Percentiles rank a stretch among this genome's conserved stretches.
Conservation (phyloP, 2,113 vertebrate species). For the Ammodytes marinus region DNA sequence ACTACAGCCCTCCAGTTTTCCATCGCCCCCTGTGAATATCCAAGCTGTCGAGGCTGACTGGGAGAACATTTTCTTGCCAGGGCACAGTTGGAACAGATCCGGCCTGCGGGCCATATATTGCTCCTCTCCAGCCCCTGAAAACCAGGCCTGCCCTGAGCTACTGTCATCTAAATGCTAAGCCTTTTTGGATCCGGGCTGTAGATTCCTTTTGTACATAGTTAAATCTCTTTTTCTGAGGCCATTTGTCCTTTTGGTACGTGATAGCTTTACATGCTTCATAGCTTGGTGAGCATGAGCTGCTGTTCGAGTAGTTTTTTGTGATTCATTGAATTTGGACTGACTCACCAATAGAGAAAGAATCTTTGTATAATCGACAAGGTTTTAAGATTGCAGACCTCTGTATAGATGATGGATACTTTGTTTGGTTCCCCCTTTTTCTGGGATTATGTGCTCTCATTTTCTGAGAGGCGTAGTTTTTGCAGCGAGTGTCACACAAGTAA, state of each 20-base stretch:
- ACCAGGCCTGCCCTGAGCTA: slow-evolving; percentile 74
- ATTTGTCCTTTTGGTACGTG: slow-evolving; percentile 56
- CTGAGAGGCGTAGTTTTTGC: slow-evolving; percentile 27
- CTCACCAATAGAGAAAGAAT: slow-evolving; percentile 38
- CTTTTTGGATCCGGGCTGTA: slow-evolving; percentile 53
- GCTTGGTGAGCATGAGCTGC: slow-evolving; percentile 52
- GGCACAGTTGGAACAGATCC: slow-evolving; percentile 85
- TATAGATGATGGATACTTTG: slow-evolving; percentile 21
- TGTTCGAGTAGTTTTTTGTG: slow-evolving; percentile 48
- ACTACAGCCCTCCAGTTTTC: slow-evolving; percentile 75
- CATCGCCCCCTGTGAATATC: slow-evolving; percentile 82
- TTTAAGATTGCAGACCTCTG: slow-evolving; percentile 12
- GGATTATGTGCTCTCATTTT: slow-evolving; percentile 35
- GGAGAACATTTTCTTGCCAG: slow-evolving; percentile 80
- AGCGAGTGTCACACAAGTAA: slow-evolving; percentile 43
- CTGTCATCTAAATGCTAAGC: slow-evolving; percentile 82
- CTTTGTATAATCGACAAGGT: slow-evolving; percentile 48
- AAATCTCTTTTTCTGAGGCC: slow-evolving; percentile 51
- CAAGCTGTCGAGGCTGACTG: slow-evolving; percentile 86
- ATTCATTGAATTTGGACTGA: slow-evolving; percentile 57
- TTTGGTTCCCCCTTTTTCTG: slow-evolving; percentile 26
- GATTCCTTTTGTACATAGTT: slow-evolving; percentile 65
- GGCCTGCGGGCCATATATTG: slow-evolving; percentile 77
- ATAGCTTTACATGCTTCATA: slow-evolving; percentile 55
- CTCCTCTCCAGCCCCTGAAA: slow-evolving; percentile 77